A percentile compares a stretch with the other conserved stretches of the same genome.
Conservation (phyloP, 1,140 invertebrate genomes). For the Drosophila lacteicornis region DNA sequence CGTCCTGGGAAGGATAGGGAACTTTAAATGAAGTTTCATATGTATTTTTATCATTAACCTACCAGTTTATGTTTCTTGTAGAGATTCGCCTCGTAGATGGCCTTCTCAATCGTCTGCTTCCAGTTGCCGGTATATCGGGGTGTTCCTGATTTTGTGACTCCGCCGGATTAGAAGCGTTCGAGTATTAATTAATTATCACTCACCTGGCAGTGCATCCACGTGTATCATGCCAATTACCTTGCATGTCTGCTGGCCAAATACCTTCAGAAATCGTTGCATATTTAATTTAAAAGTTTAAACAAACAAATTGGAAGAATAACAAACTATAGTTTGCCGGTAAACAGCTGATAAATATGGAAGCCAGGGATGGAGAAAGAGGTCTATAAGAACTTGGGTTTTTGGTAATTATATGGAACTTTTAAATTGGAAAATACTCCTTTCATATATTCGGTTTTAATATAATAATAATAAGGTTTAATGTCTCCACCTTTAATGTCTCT, state of each 20-base stretch:
- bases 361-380: constrained; percentile 28
- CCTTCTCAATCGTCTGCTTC: constrained; percentile 71
- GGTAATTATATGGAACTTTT: no score
- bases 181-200: constrained; percentile 3
- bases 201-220: constrained; percentile 90
- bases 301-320: background rate
- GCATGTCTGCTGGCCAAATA: constrained; percentile 84
- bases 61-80: constrained; percentile 67
- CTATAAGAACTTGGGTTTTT: background rate
- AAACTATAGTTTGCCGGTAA: constrained; percentile 12
- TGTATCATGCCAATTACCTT: constrained; percentile 92
- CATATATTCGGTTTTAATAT: background rate
- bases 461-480: no score
- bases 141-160: constrained; percentile 58
- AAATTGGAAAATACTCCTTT: no score
- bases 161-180: constrained; percentile 4
- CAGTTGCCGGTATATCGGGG: constrained; percentile 73
- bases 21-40: background rate
- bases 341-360: constrained; percentile 19
- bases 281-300: constrained; percentile 4
- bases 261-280: constrained; percentile 83
- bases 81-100: constrained; percentile 59
- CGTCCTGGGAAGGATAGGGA: constrained; percentile 87
- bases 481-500: no score
- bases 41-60: background rate